phyloP scores from a whole-genome alignment of 2,797 vertebrate species.

The Schizopygopsis pylzovi region DNA sequence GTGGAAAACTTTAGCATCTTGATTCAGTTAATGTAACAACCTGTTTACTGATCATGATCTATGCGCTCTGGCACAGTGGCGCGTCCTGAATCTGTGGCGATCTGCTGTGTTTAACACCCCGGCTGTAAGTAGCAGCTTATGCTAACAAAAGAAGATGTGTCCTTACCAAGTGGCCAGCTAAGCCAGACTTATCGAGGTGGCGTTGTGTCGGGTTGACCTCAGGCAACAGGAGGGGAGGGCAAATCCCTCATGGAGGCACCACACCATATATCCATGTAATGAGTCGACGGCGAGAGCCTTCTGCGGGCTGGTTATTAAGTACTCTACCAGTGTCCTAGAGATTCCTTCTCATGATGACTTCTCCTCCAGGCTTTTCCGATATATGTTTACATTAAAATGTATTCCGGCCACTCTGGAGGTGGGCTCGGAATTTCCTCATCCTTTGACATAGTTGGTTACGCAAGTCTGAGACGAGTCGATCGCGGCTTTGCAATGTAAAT shows the following conservation, averaged over 20 bases:
- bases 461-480: constrained; percentile 19
- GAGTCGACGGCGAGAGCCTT: constrained; percentile 51
- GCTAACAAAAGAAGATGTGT: constrained; percentile 80
- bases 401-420: constrained; percentile 52
- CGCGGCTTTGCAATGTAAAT: neutral
- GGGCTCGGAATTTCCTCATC: constrained; percentile 46
- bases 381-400: constrained; percentile 46
- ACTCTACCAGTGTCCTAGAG: constrained; percentile 21
- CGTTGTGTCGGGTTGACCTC: constrained; percentile 80
- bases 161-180: constrained; percentile 84
- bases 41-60: constrained; percentile 59
- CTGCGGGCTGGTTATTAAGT: constrained; percentile 22
- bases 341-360: constrained; percentile 45
- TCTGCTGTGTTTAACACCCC: constrained; percentile 71
- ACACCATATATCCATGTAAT: constrained; percentile 68
- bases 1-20: neutral
- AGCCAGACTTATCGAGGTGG: constrained; percentile 83
- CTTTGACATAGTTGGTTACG: constrained; percentile 29
- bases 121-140: constrained; percentile 75
- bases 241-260: constrained; percentile 74
- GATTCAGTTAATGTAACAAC: neutral
- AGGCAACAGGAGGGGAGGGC: constrained; percentile 74
- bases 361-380: constrained; percentile 32
- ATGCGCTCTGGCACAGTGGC: constrained; percentile 68
- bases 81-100: constrained; percentile 65